phyloP scores from a whole-genome alignment of 2,888 invertebrate species.

The Noctua fimbriata region DNA sequence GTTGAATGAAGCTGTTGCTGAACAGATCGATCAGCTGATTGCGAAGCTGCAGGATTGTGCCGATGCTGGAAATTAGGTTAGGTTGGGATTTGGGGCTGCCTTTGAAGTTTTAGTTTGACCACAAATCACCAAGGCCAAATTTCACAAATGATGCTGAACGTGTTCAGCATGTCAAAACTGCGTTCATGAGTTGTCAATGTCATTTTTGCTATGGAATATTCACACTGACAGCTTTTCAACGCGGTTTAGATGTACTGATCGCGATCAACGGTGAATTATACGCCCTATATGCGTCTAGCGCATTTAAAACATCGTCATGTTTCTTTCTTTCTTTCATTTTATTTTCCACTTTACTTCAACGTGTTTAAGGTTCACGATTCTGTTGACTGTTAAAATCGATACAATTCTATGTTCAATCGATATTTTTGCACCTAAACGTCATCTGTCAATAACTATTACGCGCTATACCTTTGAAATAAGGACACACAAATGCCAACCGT shows the following conservation, averaged over 20 bases:
- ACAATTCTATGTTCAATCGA: background rate
- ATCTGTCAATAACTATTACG: constrained; percentile 55
- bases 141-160: background rate
- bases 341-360: background rate
- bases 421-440: constrained; percentile 33
- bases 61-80: constrained; percentile 75
- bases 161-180: background rate
- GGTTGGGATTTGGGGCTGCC: constrained; percentile 30
- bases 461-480: constrained; percentile 34
- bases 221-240: background rate
- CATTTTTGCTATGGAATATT: background rate
- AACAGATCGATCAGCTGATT: constrained; percentile 86
- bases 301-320: background rate
- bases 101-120: background rate
- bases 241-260: background rate
- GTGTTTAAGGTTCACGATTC: background rate
- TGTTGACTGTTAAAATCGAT: background rate
- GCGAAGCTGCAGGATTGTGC: constrained; percentile 82
- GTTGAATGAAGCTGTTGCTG: constrained; percentile 80
- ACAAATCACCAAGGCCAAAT: background rate
- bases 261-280: background rate
- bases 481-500: constrained; percentile 7
- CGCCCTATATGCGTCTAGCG: background rate
- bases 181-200: background rate
- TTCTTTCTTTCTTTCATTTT: background rate